phyloP scores from a whole-genome alignment of 37 sponge, comb jelly and placozoan genomes.

The Halichondria panicea region DNA sequence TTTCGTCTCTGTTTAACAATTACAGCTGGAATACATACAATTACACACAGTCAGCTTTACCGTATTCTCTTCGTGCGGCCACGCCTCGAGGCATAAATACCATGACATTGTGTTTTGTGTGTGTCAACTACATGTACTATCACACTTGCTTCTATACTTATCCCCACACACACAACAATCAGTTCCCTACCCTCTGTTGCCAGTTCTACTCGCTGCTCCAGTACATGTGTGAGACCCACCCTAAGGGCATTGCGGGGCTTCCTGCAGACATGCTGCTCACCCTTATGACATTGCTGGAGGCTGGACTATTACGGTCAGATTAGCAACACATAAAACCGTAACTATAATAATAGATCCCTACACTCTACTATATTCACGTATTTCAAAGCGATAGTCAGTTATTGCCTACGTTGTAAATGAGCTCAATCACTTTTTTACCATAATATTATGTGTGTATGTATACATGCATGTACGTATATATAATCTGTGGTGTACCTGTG shows the following conservation, averaged over 20 bases:
- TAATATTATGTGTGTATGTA: background rate
- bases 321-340: too few relatives aligned
- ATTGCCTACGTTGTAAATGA: background rate
- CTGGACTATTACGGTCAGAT: slow-evolving; percentile 41
- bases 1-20: too few relatives aligned
- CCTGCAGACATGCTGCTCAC: slow-evolving; percentile 11
- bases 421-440: background rate
- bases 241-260: slow-evolving; percentile 32
- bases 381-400: background rate
- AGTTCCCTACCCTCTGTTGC: slow-evolving; percentile 62
- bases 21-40: too few relatives aligned
- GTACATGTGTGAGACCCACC: slow-evolving; percentile 49
- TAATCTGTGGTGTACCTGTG: background rate
- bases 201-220: slow-evolving; percentile 58
- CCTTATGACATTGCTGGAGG: slow-evolving; percentile 24
- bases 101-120: too few relatives aligned
- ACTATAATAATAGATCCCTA: too few relatives aligned
- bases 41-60: background rate
- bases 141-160: too few relatives aligned
- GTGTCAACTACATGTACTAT: too few relatives aligned
- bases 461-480: background rate
- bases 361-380: too few relatives aligned
- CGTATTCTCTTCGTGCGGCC: background rate
- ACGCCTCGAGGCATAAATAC: background rate
- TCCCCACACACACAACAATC: too few relatives aligned